These are phyloP conservation scores for Gasterosteus aculeatus DNA, from an alignment of 2,113 vertebrate genomes.

Conservation along the genomic window DNA sequence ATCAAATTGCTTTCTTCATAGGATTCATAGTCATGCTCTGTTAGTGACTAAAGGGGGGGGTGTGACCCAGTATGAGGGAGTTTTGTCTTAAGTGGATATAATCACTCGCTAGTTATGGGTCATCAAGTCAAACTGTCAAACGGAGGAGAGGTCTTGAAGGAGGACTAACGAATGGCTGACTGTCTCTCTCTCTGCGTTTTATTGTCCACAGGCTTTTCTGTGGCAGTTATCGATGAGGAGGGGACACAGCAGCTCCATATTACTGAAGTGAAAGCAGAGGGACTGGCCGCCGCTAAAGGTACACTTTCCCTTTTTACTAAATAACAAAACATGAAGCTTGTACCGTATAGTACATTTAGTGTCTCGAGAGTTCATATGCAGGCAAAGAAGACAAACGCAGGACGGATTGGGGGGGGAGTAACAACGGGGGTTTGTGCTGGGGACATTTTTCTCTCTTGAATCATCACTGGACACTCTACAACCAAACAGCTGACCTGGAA, in stretches of 20 bases:
- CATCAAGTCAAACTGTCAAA: conserved; percentile 29
- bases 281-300: conserved; percentile 93
- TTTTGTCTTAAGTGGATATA: conserved; percentile 45
- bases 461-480: not conserved
- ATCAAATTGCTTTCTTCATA: conserved; percentile 55
- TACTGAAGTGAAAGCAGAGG: conserved; percentile 86
- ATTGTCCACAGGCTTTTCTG: conserved; percentile 86
- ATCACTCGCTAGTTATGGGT: conserved; percentile 23
- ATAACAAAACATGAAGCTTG: not conserved
- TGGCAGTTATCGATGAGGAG: conserved; percentile 91
- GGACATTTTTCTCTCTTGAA: conserved; percentile 10
- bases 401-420: not conserved
- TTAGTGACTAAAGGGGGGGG: conserved; percentile 39
- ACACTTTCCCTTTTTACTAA: conserved; percentile 9
- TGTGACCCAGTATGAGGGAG: conserved; percentile 5
- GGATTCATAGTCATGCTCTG: conserved; percentile 58
- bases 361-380: not conserved
- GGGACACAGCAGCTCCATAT: conserved; percentile 88
- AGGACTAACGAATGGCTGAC: not conserved
- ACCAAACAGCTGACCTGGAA: conserved; percentile 1
- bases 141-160: conserved; percentile 17
- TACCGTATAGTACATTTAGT: not conserved
- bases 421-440: not conserved
- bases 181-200: conserved; percentile 14
- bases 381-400: not conserved